Base-by-base conservation (phyloP, 2,797 vertebrate genomes). In the Characodon lateralis region DNA sequence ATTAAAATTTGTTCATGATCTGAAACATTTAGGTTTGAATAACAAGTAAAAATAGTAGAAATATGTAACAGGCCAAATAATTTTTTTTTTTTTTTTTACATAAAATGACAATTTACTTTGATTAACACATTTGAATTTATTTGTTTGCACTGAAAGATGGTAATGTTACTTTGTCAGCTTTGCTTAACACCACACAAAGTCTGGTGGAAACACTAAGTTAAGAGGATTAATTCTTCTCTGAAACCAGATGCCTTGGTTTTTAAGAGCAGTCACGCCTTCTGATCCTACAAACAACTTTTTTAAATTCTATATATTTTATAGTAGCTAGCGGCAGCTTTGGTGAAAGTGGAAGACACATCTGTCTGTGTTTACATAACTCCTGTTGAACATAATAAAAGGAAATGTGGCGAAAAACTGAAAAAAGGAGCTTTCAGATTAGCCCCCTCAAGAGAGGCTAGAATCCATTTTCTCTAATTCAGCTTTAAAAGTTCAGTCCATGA, bases 401-500 rank as follows among this genome's bases (percentile, higher is more conserved):
- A 68, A 75, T 66, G 39, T 56, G 51, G 72, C 16, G 59, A 77
- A 68, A 78, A 73, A 10, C 59, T 8, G 56, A 6, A 31, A 79
- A 79, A 77, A 84, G 28, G 56, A 80, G 70, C 71, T 77, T 4
- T 48, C n/a, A 79, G 69, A 81, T 83, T 76, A 78, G 35, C 24
- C 59, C 72, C 83, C 71, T 2, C 10, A 71, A 68, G 53, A 82
- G 72, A 80, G 46, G 73, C 74, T 70, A 13, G 35, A 87, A 87
- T 87, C 80, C 58, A 72, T 87, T 83, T 76, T 61, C 61, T 83
- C 58, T 77, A 73, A 83, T 88, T 85, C 71, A 78, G 70, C 53
- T 83, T 51, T 80, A 71, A 88, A 80, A 71, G 72, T 83, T 82
- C 69, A 77, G 73, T 68, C 74, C 79, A 72, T 83, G 48, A 87